phyloP scores from a whole-genome alignment of 1,140 invertebrate species.

The Ylistrum balloti region DNA sequence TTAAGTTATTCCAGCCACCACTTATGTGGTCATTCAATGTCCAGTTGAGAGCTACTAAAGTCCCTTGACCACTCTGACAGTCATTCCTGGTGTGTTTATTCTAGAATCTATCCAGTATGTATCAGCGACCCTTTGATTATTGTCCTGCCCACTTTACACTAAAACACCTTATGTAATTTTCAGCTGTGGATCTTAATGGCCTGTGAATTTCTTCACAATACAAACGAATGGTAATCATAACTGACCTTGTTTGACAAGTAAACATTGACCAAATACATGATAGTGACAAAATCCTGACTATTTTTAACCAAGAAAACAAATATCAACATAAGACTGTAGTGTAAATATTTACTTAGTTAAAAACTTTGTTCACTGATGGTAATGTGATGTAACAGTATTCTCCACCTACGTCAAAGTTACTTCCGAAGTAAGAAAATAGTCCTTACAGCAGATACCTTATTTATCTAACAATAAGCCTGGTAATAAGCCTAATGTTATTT shows the following conservation, averaged over 20 bases:
- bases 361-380: neutral
- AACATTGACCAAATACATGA: neutral
- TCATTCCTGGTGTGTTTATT: neutral
- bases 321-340: neutral
- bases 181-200: neutral
- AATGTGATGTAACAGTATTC: neutral
- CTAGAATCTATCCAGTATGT: neutral
- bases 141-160: neutral
- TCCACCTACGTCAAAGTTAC: too few species aligned
- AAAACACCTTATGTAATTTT: neutral
- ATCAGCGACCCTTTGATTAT: neutral
- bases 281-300: neutral
- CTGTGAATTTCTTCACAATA: neutral
- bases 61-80: neutral
- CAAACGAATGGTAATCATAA: neutral
- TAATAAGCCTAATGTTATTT: too few species aligned
- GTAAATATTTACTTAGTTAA: neutral
- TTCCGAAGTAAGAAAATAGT: too few species aligned
- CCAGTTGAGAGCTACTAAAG: neutral
- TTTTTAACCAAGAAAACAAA: neutral
- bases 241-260: constrained; percentile 5
- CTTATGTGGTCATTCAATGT: constrained; percentile 4
- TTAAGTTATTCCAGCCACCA: neutral
- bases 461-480: too few species aligned
- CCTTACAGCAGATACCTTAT: too few species aligned